phyloP scores from a whole-genome alignment of 2,113 vertebrate genomes.

The Otus sunia region DNA sequence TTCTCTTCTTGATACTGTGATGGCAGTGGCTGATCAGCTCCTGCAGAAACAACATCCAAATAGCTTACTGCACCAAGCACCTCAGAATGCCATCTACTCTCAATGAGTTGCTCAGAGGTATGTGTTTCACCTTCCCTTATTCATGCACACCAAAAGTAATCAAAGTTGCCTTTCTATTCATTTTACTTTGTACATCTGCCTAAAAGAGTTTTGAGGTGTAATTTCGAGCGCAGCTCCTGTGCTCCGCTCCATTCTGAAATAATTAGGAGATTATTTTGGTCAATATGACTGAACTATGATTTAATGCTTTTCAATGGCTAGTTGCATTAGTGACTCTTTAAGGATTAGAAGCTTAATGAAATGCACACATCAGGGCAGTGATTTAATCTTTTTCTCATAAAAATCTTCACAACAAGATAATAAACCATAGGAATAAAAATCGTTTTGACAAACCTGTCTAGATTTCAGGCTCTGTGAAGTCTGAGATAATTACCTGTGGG shows the following conservation, averaged over 20 bases:
- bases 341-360: conserved; percentile 76
- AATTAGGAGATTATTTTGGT: conserved; percentile 67
- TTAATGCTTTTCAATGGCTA: conserved; percentile 68
- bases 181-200: not conserved
- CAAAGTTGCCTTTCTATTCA: not conserved
- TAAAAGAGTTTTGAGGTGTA: not conserved
- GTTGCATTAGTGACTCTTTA: conserved; percentile 67
- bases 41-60: not conserved
- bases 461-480: conserved; percentile 17
- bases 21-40: not conserved
- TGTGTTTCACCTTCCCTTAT: not conserved
- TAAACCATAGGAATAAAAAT: conserved; percentile 71
- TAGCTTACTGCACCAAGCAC: not conserved
- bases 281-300: conserved; percentile 59
- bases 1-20: not conserved
- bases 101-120: not conserved
- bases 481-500: conserved; percentile 57
- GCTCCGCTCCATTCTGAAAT: conserved; percentile 31
- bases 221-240: not conserved
- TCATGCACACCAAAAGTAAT: not conserved
- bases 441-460: conserved; percentile 68
- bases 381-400: conserved; percentile 77
- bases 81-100: not conserved
- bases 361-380: conserved; percentile 56
- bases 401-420: conserved; percentile 70